A percentile compares a stretch with the other conserved stretches of the same genome.
Evolutionary conservation across 2,113 vertebrate genomes (phyloP).

Genomic region (Poeciliopsis retropinna): DNA sequence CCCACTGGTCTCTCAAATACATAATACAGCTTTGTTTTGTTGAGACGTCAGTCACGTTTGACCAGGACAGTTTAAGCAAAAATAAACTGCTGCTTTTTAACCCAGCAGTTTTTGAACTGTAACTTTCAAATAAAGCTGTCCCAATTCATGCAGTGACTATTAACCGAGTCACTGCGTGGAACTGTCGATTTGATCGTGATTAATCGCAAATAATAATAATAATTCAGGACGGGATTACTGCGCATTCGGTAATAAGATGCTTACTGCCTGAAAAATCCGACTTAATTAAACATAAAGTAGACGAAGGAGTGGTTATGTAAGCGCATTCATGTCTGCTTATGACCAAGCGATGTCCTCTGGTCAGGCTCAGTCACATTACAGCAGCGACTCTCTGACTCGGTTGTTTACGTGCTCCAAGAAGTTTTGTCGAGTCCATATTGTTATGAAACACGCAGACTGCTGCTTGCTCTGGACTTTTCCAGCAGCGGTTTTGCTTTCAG

Average conservation of each 20-base stretch:
- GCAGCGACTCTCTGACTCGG: neutral
- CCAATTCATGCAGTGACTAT: neutral
- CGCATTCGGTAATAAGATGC: neutral
- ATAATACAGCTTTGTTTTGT: too few relatives aligned
- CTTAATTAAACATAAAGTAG: neutral
- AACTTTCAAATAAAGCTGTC: neutral
- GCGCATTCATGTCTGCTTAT: neutral
- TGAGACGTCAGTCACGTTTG: too few relatives aligned
- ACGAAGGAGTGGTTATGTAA: neutral
- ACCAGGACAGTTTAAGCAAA: too few relatives aligned
- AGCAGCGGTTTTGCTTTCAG: neutral
- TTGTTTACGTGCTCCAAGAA: neutral
- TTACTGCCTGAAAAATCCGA: neutral
- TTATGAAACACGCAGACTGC: neutral
- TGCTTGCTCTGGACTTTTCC: neutral
- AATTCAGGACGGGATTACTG: neutral
- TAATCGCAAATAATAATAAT: neutral
- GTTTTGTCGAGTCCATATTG: neutral
- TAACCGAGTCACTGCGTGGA: neutral
- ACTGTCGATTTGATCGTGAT: neutral
- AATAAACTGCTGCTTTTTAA: neutral
- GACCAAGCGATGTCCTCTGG: neutral
- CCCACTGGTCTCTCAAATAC: too few relatives aligned
- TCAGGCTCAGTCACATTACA: neutral
- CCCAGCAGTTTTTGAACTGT: neutral